Evolutionary conservation across 2,113 vertebrate species (phyloP).

Genomic region (Nanorana parkeri): DNA sequence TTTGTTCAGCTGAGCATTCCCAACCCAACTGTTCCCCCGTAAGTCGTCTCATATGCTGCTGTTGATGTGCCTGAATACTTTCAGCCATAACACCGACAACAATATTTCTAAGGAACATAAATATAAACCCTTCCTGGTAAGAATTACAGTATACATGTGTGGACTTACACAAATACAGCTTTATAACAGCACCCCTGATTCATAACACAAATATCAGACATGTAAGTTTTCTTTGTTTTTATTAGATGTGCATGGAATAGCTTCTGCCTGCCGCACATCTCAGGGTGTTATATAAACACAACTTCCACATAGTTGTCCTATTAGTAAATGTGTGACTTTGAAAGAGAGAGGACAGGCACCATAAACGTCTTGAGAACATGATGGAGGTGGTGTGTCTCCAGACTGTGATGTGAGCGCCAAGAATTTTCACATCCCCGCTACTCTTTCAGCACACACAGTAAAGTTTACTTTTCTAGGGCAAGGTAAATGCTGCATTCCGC

Average conservation of each 20-base stretch:
- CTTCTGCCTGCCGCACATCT: neutral
- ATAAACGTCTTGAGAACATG: slow-evolving; percentile 5
- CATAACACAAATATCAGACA: slow-evolving; percentile 8
- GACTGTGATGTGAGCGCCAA: slow-evolving; percentile 19
- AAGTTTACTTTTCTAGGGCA: slow-evolving; percentile 44
- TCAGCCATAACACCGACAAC: slow-evolving; percentile 26
- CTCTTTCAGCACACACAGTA: slow-evolving; percentile 38
- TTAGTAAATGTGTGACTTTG: slow-evolving; percentile 6
- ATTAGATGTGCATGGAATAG: neutral
- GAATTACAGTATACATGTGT: neutral
- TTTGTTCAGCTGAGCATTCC: neutral
- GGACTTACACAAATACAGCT: neutral
- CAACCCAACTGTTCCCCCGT: neutral
- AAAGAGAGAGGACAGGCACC: neutral
- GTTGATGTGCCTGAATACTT: slow-evolving; percentile 16
- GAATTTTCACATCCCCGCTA: slow-evolving; percentile 39
- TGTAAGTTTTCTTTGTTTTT: neutral
- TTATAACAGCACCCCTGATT: neutral
- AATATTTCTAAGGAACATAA: slow-evolving; percentile 16
- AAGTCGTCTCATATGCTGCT: neutral
- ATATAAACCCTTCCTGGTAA: neutral
- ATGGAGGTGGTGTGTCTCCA: slow-evolving; percentile 15
- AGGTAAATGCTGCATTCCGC: slow-evolving; percentile 38
- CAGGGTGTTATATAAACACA: neutral
- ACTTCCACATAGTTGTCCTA: neutral